A percentile compares a stretch with the other conserved stretches of the same genome.
These are phyloP conservation scores for Nephrotoma appendiculata DNA, from an alignment of 2,888 invertebrate genomes.

Conservation along the genomic window DNA sequence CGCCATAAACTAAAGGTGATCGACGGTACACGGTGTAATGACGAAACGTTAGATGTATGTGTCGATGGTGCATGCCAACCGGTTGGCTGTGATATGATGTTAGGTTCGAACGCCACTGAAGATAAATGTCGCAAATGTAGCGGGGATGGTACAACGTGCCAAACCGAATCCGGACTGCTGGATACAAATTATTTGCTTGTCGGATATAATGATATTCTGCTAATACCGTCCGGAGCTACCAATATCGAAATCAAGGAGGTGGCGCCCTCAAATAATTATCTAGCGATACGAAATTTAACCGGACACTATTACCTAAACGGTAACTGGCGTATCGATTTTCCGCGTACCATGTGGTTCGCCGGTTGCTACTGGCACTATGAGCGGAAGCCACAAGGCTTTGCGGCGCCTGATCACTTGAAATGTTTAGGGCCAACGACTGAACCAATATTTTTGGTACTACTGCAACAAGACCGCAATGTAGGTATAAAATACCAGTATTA, in stretches of 20 bases:
- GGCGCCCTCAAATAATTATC: slow-evolving; percentile 73
- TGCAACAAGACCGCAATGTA: slow-evolving; percentile 70
- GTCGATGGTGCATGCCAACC: slow-evolving; percentile 90
- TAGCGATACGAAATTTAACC: slow-evolving; percentile 65
- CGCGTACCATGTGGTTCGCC: slow-evolving; percentile 61
- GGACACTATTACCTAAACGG: slow-evolving; percentile 88
- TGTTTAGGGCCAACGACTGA: slow-evolving; percentile 85
- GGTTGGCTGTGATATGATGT: slow-evolving; percentile 90
- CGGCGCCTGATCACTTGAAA: slow-evolving; percentile 70
- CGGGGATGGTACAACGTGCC: slow-evolving; percentile 81
- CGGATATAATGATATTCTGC: slow-evolving; percentile 82
- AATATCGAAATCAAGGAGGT: slow-evolving; percentile 70
- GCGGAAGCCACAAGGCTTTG: slow-evolving; percentile 62
- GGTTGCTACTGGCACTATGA: slow-evolving; percentile 82
- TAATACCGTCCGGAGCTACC: slow-evolving; percentile 88
- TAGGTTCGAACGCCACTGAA: slow-evolving; percentile 73
- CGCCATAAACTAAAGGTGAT: slow-evolving; percentile 65
- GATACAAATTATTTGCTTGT: slow-evolving; percentile 57
- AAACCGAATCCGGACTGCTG: slow-evolving; percentile 56
- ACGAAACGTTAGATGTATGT: slow-evolving; percentile 79
- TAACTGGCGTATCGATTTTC: slow-evolving; percentile 86
- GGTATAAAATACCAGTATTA: slow-evolving; percentile 85
- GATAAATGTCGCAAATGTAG: slow-evolving; percentile 86
- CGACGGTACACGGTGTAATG: slow-evolving; percentile 71
- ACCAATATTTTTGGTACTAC: slow-evolving; percentile 58